A percentile compares a stretch with the other conserved stretches of the same genome.
These are phyloP conservation scores for Petrocephalus schoutedeni DNA, from an alignment of 2,797 vertebrate genomes.

Conservation along the genomic window DNA sequence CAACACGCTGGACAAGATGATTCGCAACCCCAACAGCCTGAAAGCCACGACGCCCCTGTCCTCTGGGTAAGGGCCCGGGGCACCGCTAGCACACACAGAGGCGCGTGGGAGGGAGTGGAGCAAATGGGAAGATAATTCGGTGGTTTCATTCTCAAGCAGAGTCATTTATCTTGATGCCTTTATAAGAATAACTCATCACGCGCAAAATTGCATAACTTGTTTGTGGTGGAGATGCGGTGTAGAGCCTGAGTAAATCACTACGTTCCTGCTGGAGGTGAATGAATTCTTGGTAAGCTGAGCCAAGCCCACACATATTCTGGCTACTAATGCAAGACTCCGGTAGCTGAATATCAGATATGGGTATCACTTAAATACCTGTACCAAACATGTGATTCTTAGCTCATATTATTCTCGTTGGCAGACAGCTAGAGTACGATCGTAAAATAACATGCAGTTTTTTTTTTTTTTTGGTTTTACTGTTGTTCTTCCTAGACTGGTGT, in stretches of 20 bases:
- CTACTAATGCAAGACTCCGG: background rate
- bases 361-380: background rate
- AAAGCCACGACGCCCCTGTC: conserved; percentile 95
- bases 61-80: conserved; percentile 70
- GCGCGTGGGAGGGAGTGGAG: background rate
- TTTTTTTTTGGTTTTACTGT: background rate
- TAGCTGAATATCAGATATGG: background rate
- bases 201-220: background rate
- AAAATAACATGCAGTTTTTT: background rate
- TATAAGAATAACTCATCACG: background rate
- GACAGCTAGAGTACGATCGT: background rate
- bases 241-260: background rate
- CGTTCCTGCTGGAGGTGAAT: background rate
- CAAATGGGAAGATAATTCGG: background rate
- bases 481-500: background rate
- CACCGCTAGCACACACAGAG: background rate
- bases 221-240: background rate
- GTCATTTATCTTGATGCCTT: background rate
- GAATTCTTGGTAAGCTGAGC: background rate
- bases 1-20: conserved; percentile 98
- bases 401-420: background rate
- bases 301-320: background rate
- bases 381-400: background rate
- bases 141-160: background rate
- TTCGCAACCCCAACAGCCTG: conserved; percentile 93